Conservation (phyloP, 2,113 vertebrate species). For the Paratilapia polleni region DNA sequence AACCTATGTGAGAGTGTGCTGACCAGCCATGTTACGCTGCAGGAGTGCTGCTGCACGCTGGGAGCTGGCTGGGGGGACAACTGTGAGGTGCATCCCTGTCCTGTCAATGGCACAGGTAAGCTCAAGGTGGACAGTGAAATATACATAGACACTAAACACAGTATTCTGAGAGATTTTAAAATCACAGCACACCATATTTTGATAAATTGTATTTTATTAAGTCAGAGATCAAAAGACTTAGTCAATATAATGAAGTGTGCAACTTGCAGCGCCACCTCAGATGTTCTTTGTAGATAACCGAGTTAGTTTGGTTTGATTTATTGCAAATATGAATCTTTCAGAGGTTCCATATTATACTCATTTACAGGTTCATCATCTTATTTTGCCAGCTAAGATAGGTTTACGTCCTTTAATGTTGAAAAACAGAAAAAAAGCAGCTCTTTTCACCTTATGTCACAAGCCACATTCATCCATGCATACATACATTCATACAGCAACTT, state of each 20-base stretch:
- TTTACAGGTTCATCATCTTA: too few species aligned
- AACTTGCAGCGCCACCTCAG: too few species aligned
- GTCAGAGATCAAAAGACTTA: too few species aligned
- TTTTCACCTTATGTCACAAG: not conserved
- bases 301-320: too few species aligned
- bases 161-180: not conserved
- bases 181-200: not conserved
- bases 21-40: slow-evolving; percentile 90
- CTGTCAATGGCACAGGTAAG: slow-evolving; percentile 91
- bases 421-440: not conserved
- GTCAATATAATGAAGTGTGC: too few species aligned
- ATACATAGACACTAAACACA: not conserved
- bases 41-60: slow-evolving; percentile 97
- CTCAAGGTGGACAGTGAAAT: not conserved
- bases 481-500: too few species aligned
- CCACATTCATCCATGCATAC: not conserved
- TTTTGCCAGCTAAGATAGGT: too few species aligned
- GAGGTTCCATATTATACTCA: too few species aligned
- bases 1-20: slow-evolving; percentile 97
- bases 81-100: slow-evolving; percentile 96
- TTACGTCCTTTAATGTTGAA: too few species aligned
- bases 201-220: too few species aligned
- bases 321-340: too few species aligned
- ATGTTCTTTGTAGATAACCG: too few species aligned
- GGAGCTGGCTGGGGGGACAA: slow-evolving; percentile 98